A percentile compares a stretch with the other conserved stretches of the same genome.
Conservation (phyloP, 2,113 vertebrate species). For the Plecturocebus donacophilus region DNA sequence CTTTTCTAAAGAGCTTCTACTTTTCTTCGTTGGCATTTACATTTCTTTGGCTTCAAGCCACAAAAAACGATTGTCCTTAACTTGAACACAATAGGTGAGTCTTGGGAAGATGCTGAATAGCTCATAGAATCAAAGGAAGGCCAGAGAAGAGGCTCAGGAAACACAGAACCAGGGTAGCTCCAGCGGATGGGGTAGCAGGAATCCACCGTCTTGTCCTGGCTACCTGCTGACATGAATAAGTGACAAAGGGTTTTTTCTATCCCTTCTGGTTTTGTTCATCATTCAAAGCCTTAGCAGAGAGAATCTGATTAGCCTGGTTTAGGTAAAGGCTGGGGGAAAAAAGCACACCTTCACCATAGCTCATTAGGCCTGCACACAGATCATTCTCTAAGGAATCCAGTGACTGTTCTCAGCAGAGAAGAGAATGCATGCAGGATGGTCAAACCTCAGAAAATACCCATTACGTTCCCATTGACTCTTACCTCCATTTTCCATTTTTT, state of each 20-base stretch:
- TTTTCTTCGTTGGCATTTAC: background rate
- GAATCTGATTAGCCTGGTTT: background rate
- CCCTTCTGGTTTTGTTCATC: background rate
- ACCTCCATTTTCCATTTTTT: background rate
- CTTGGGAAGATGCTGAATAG: background rate
- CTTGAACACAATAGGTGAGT: background rate
- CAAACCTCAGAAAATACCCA: background rate
- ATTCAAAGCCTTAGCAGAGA: background rate
- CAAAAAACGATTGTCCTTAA: background rate
- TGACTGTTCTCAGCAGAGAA: background rate
- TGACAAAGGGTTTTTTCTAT: background rate
- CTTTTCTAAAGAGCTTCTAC: background rate
- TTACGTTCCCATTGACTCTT: background rate
- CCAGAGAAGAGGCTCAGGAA: background rate
- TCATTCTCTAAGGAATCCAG: background rate
- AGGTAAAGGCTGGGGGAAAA: background rate
- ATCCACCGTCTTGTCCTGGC: background rate
- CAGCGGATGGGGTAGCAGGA: background rate
- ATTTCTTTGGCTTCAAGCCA: slow-evolving; percentile 11
- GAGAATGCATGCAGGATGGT: background rate
- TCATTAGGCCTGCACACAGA: background rate
- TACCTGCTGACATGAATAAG: background rate
- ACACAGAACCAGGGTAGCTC: background rate
- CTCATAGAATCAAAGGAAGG: background rate
- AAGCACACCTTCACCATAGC: background rate